Base-by-base conservation (phyloP, 2,888 invertebrate species). In the Nomada ferruginata region DNA sequence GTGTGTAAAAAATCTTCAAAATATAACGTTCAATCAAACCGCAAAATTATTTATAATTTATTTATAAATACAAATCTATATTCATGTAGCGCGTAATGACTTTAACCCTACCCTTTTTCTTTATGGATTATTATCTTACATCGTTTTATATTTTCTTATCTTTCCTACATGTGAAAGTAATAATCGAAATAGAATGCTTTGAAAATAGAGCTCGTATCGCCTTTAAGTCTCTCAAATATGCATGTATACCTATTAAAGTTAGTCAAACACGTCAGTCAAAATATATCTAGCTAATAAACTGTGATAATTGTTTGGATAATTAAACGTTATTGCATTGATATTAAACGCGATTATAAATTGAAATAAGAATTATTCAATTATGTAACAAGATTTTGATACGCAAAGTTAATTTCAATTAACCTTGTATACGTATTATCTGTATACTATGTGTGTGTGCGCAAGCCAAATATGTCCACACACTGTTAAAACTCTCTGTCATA, bases 11-110 rank as follows among this genome's bases (percentile, higher is more conserved):
- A 71, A 15, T 69, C 18, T 57, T 23, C 4, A 23, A n/a, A 77
- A 77, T 77, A 81, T 65, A 82, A 72, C 36, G 15, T 82, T 69
- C 53, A 71, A 82, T 61, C 63, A 73, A 7, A 57, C 7, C 18
- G 47, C 3, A 11, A 52, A 3, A 44, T 36, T 57, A 15, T 53
- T 65, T 23, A 63, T 23, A 42, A 23, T 52, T 20, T 2, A 36
- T 52, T 53, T 73, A 53, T 26, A 55, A 71, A 60, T 79, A 60
- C n/a, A 36, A 57, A 20, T 47, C 57, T 36, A 52, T 68, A 59
- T 69, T 65, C 36, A 0, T 20, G 20, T 3, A 74, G 15, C 36
- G 23, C 47, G 23, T 26, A 50, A 44, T 47, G 26, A 53, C 47
- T 36, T 55, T 3, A 13, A 15, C 7, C 15, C 50, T n/a, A 42